Evolutionary conservation across 2,888 invertebrate species (phyloP), one percentile per base, ranked within the genome.

Genomic region (Leptinotarsa haldemani): DNA sequence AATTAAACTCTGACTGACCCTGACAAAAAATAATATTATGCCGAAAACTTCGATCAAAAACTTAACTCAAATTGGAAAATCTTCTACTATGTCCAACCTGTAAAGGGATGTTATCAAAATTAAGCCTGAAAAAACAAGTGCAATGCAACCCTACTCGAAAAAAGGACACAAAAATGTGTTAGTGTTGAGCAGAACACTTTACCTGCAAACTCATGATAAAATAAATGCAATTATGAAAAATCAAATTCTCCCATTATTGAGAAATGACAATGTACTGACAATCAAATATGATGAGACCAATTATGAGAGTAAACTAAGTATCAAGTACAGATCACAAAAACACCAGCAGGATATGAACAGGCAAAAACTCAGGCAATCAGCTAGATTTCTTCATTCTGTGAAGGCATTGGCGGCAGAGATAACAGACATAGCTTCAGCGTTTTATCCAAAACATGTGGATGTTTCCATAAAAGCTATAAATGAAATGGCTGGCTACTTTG

Each of bases 391-490:
- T n/a, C 22, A 66, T 47, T 40, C 68, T 4, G 50, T 72, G 53
- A 68, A 65, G 58, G 56, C 66, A 53, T 25, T 74, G 20, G 67
- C 78, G 52, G 5, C 53, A 1, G 66, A 64, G 2, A 69, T 81
- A 46, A 73, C 77, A 52, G 80, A 82, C 47, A 61, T 79, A 52
- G 64, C 77, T 22, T 78, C 79, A 16, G 71, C 79, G 18, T 80
- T 67, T 40, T 72, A 78, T 58, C 80, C 79, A 5, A 75, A 77
- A 47, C 73, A 71, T 61, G 74, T 72, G 50, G 74, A 81, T 58
- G 61, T 56, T 20, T 65, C 66, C 7, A 68, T 78, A 20, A 70
- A 71, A 40, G 76, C 77, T 13, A 74, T 80, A 9, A 77, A 79
- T 65, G 70, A 74, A 20, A 70, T 74, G 47, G 77, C 76, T 22